Conservation (phyloP, 2,113 vertebrate genomes). For the Tilapia sparmanii region DNA sequence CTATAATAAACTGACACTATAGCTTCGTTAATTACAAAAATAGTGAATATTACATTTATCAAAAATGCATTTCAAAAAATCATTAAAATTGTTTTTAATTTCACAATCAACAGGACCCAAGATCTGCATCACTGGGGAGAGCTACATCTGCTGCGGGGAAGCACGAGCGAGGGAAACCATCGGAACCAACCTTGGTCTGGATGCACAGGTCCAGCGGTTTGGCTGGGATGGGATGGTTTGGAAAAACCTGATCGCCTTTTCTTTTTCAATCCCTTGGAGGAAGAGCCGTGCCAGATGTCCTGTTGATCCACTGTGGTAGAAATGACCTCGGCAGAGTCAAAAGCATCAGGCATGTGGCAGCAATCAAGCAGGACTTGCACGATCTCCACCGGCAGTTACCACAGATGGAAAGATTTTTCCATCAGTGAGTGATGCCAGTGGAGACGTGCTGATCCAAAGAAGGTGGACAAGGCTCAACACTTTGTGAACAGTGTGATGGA, state of each 20-base stretch:
- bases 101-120: neutral
- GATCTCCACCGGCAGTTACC: neutral
- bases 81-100: neutral
- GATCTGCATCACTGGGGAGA: neutral
- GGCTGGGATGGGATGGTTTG: neutral
- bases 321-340: neutral
- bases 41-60: neutral
- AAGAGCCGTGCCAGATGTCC: neutral
- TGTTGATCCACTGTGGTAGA: accelerated
- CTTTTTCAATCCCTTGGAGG: neutral
- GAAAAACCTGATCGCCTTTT: neutral
- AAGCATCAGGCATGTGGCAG: neutral
- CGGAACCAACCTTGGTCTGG: neutral
- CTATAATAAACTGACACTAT: neutral
- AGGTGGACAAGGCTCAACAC: no score
- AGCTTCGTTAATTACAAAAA: neutral
- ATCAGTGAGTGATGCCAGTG: no score
- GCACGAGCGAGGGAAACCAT: no score
- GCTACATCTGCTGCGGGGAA: neutral
- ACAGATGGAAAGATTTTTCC: neutral
- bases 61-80: neutral
- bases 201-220: neutral
- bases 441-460: no score
- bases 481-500: no score
- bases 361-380: neutral